These are phyloP conservation scores for Apostichopus parvimensis DNA, from an alignment of 35 echinoderm and acorn worm genomes.

Conservation along the genomic window DNA sequence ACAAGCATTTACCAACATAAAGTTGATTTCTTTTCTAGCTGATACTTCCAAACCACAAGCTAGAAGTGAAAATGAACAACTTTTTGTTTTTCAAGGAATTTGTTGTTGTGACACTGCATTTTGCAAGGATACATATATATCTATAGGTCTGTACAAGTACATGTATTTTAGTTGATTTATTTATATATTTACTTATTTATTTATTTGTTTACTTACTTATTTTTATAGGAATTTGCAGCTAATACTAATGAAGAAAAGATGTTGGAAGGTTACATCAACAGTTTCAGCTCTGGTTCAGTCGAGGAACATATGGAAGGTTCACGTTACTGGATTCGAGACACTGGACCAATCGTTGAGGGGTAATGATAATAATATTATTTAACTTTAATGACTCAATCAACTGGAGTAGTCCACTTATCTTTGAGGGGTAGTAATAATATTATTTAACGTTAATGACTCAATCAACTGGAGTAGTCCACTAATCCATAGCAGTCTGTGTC, in stretches of 20 bases:
- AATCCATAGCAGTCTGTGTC: too few relatives aligned
- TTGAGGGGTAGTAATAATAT: conserved; percentile 69
- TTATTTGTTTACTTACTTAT: background rate
- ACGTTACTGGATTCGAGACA: conserved; percentile 89
- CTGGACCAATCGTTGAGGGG: conserved; percentile 95
- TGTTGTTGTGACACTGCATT: too few relatives aligned
- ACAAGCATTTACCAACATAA: too few relatives aligned
- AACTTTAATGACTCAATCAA: background rate
- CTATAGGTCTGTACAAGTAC: too few relatives aligned
- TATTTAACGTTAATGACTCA: background rate
- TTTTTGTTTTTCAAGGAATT: too few relatives aligned
- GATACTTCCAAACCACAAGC: too few relatives aligned
- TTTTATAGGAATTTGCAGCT: conserved; percentile 81
- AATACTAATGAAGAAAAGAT: conserved; percentile 87
- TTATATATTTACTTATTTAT: too few relatives aligned
- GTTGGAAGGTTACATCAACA: conserved; percentile 75
- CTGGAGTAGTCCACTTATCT: conserved; percentile 18
- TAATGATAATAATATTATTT: conserved; percentile 9
- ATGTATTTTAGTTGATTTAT: too few relatives aligned
- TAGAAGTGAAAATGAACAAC: too few relatives aligned
- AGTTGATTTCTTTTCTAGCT: too few relatives aligned
- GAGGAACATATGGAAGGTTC: conserved; percentile 94
- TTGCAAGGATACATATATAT: too few relatives aligned
- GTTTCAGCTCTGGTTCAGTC: conserved; percentile 81
- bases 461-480: background rate